Base-by-base conservation (phyloP, 2,888 invertebrate genomes). In the Drosophila ustulata region DNA sequence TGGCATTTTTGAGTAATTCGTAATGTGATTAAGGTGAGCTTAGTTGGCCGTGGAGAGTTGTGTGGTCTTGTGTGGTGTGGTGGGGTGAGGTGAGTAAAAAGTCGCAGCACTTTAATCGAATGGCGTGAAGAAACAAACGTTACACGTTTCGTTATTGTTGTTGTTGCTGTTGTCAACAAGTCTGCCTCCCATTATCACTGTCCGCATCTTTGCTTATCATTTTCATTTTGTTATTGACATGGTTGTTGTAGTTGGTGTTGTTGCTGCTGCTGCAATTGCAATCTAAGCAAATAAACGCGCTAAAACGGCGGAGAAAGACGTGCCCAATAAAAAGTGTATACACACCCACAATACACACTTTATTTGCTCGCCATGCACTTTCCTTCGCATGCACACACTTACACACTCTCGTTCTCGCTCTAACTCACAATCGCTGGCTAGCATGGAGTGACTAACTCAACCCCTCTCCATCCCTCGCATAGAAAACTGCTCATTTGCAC, bases 321-420 rank as follows among this genome's bases (percentile, higher is more conserved):
- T 56, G 50, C 39, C 45, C 39, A 64, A 57, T 52, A 30, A 53
- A 37, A 63, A 50, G 37, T 46, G 37, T 32, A 45, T 34, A 58
- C 50, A 43, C 43, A 50, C 65, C 59, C 51, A 58, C 25, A 43
- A 43, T 18, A 41, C 9, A 71, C 41, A 49, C 26, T 59, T 39
- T 55, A 45, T 68, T 57, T 51, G 57, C 64, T 51, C 49, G 26
- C 26, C 46, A 57, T 80, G 86, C 85, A 88, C 88, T 82, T 79
- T 79, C 86, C 59, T 75, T 70, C 59, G 64, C 49, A 55, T 52
- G 47, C 69, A 64, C 57, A 51, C 57, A 51, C 45, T 55, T 23
- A 43, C 56, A 39, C 18, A 9, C 51, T 49, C 51, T 28, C 34
- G 7, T 46, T n/a, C 52, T 37, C 30, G 51, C 25, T 47, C 8